Conservation (phyloP, 2,113 vertebrate species). For the Romanogobio albipinnatus region DNA sequence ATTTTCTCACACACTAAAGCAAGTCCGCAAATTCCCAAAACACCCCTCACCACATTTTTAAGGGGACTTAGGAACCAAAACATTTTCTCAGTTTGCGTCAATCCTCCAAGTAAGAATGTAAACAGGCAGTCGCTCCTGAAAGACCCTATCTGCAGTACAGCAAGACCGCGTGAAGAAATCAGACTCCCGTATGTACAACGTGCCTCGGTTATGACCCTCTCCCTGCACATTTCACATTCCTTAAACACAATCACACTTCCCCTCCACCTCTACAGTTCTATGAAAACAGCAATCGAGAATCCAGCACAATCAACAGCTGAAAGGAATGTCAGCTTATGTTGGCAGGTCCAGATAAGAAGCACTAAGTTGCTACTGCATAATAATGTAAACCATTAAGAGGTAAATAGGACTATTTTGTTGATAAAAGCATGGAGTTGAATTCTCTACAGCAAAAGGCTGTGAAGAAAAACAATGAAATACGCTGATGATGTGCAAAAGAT, state of each 20-base stretch:
- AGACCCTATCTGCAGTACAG: neutral
- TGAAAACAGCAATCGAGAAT: constrained; percentile 33
- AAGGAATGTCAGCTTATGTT: constrained; percentile 37
- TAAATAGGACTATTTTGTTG: neutral
- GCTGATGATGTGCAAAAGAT: neutral
- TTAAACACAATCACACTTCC: constrained; percentile 53
- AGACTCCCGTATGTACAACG: neutral
- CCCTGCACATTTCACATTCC: constrained; percentile 50
- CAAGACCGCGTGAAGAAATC: constrained; percentile 16
- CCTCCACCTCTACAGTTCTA: constrained; percentile 33
- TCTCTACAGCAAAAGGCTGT: neutral
- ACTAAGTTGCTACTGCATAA: constrained; percentile 8
- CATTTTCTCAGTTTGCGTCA: constrained; percentile 65
- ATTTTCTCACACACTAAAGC: neutral
- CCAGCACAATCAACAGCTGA: constrained; percentile 26
- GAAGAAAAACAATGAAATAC: neutral
- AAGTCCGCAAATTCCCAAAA: constrained; percentile 17
- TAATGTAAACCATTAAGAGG: neutral
- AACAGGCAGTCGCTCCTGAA: constrained; percentile 57
- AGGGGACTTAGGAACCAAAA: constrained; percentile 63
- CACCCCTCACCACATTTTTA: constrained; percentile 46
- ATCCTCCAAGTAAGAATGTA: constrained; percentile 66
- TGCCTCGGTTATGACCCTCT: constrained; percentile 35
- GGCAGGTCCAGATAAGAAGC: constrained; percentile 43
- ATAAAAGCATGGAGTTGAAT: neutral